Evolutionary conservation across 2,797 vertebrate genomes (phyloP).

Genomic region (Lindbergichthys nudifrons): DNA sequence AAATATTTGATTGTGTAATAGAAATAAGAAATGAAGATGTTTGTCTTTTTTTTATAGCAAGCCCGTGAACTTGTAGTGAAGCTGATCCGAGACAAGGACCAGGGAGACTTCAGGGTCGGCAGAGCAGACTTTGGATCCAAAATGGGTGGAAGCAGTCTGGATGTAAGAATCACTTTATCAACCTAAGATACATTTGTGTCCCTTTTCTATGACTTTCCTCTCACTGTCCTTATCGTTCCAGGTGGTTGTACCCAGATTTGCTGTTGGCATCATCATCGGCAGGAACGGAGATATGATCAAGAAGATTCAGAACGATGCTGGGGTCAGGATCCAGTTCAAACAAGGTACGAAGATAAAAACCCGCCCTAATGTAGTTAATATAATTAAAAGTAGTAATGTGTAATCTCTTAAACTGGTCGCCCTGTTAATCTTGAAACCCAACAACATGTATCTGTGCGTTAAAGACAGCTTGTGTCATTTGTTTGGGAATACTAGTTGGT

Average conservation of each 20-base stretch:
- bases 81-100: conserved; percentile 98
- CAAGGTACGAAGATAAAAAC: conserved; percentile 86
- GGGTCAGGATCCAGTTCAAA: conserved; percentile 98
- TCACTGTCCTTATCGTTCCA: conserved; percentile 52
- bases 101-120: conserved; percentile 92
- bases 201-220: neutral
- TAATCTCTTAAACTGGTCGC: neutral
- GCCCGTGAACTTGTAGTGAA: conserved; percentile 97
- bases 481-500: neutral
- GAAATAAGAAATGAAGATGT: no score
- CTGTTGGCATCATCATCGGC: conserved; percentile 98
- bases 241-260: conserved; percentile 97
- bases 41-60: conserved; percentile 88
- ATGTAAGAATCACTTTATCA: conserved; percentile 80
- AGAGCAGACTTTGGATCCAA: conserved; percentile 94
- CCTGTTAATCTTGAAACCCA: neutral
- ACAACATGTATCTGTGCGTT: neutral
- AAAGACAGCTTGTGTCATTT: neutral
- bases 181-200: neutral
- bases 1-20: neutral
- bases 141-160: conserved; percentile 93
- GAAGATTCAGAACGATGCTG: conserved; percentile 98
- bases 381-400: neutral
- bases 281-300: conserved; percentile 99
- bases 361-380: rapidly evolving